Percentiles rank a stretch among this genome's conserved stretches.
phyloP scores from a whole-genome alignment of 2,113 vertebrate genomes.

The Mustela lutreola region DNA sequence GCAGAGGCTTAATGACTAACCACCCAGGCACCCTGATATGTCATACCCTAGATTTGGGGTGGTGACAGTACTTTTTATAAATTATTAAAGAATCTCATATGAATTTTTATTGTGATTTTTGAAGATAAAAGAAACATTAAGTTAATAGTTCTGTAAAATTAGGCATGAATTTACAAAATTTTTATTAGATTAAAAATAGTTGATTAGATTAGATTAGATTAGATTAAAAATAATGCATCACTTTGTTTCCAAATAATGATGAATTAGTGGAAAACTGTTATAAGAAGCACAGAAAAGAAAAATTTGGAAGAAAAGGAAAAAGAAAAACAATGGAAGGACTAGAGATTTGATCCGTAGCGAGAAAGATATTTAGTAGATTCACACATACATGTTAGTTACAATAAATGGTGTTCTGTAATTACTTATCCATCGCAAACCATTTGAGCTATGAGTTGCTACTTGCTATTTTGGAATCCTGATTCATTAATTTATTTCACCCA shows the following conservation, averaged over 20 bases:
- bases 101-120: not conserved
- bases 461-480: not conserved
- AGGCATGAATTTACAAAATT: not conserved
- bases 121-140: constrained; percentile 6
- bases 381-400: not conserved
- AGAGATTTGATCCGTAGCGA: not conserved
- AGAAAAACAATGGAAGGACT: not conserved
- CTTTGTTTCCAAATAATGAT: not conserved
- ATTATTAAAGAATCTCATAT: not conserved
- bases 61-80: not conserved
- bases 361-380: not conserved
- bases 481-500: not conserved
- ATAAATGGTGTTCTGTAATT: not conserved
- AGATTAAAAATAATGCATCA: not conserved
- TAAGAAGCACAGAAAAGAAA: not conserved
- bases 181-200: constrained; percentile 20
- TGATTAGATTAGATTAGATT: not conserved
- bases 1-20: no score
- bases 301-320: not conserved
- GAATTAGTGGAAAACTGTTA: not conserved
- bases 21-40: no score
- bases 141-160: not conserved
- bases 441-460: not conserved
- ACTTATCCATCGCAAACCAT: not conserved
- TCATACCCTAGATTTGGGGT: not conserved